These are phyloP conservation scores for Cyclopterus lumpus DNA, from an alignment of 2,797 vertebrate species.

Conservation along the genomic window DNA sequence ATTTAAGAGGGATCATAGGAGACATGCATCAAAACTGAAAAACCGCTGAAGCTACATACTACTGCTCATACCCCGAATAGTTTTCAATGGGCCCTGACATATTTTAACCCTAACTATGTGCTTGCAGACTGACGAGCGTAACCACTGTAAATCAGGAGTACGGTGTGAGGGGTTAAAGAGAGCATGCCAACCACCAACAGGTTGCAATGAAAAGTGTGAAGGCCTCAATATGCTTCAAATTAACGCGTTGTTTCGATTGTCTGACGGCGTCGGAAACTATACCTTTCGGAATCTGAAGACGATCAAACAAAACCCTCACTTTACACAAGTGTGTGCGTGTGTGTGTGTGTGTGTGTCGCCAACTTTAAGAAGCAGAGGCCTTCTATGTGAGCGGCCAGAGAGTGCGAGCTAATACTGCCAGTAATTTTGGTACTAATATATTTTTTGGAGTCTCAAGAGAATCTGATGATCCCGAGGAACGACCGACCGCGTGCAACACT, in stretches of 20 bases:
- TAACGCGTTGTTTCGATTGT: background rate
- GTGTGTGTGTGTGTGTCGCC: too few relatives aligned
- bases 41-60: background rate
- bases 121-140: background rate
- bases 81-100: background rate
- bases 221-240: background rate
- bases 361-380: background rate
- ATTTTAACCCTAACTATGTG: background rate
- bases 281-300: slow-evolving; percentile 10
- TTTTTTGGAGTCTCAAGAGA: background rate
- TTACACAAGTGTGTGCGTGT: background rate
- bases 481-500: background rate
- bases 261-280: fast-evolving
- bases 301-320: background rate
- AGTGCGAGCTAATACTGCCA: background rate
- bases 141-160: slow-evolving; percentile 2
- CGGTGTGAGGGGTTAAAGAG: background rate
- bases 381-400: background rate
- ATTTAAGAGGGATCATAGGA: slow-evolving; percentile 30
- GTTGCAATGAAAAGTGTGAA: background rate
- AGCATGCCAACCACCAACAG: background rate
- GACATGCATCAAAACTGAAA: slow-evolving; percentile 19
- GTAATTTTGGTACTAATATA: background rate
- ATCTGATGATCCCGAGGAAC: background rate
- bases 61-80: background rate